Percentiles rank a stretch among this genome's conserved stretches.
Conservation (phyloP, 2,797 vertebrate species). For the Hippopotamyrus pictus region DNA sequence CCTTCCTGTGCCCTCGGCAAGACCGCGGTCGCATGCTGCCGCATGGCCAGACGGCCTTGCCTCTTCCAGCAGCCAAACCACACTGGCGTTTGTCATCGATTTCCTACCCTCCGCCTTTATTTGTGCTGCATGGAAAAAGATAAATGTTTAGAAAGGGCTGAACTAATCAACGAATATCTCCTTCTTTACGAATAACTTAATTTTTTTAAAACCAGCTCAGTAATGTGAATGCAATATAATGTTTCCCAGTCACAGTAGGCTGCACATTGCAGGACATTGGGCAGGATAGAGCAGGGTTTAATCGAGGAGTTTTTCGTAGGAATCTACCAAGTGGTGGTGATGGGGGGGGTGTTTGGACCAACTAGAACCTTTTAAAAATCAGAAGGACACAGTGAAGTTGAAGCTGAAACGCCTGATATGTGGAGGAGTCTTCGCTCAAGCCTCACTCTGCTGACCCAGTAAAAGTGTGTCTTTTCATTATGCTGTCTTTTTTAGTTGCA, state of each 20-base stretch:
- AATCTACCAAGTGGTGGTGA: neutral
- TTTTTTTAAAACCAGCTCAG: neutral
- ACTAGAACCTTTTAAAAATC: neutral
- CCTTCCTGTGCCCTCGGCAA: constrained; percentile 9
- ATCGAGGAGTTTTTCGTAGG: neutral
- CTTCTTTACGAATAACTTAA: neutral
- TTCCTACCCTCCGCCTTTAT: neutral
- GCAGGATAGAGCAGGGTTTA: neutral
- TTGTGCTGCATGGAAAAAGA: neutral
- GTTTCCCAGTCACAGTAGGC: neutral
- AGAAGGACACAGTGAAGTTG: neutral
- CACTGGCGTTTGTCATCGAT: neutral
- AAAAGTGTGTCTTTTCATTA: neutral
- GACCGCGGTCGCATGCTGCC: neutral
- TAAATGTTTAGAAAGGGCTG: neutral
- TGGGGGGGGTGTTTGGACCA: neutral
- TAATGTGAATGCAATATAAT: neutral
- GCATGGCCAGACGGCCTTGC: too few species aligned
- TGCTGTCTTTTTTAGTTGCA: neutral
- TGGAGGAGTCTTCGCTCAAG: neutral
- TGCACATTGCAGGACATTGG: neutral
- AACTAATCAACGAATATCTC: neutral
- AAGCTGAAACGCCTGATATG: neutral
- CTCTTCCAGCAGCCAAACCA: neutral
- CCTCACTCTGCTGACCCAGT: neutral